Percentiles rank a stretch among this genome's conserved stretches.
These are phyloP conservation scores for Orgyia antiqua DNA, from an alignment of 2,888 invertebrate genomes.

Conservation along the genomic window DNA sequence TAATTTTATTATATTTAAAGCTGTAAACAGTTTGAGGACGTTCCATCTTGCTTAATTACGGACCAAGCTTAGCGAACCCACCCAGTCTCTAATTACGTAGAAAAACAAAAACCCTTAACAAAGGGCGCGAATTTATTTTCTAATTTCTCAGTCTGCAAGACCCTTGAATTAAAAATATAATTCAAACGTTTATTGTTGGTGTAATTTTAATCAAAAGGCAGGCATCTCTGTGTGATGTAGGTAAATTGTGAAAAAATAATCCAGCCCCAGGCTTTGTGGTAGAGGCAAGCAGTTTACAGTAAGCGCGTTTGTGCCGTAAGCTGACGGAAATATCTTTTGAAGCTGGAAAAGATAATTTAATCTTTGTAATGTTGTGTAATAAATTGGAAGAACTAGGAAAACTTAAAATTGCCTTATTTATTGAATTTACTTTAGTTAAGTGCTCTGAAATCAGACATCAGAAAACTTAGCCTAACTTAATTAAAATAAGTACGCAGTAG, in stretches of 20 bases:
- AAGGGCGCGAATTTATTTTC: constrained; percentile 58
- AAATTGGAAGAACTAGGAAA: no score
- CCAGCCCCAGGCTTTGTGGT: constrained; percentile 1
- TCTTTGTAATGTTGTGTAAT: no score
- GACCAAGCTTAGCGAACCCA: constrained; percentile 44
- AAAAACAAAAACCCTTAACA: constrained; percentile 66
- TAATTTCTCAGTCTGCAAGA: constrained; percentile 54
- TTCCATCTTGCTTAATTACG: constrained; percentile 69
- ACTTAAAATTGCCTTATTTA: no score
- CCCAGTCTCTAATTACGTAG: constrained; percentile 65
- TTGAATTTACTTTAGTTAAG: no score
- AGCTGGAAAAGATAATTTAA: neutral
- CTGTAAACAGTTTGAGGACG: constrained; percentile 48
- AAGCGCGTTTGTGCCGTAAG: neutral
- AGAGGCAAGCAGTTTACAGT: constrained; percentile 1
- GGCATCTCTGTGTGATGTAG: constrained; percentile 20
- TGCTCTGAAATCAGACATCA: no score
- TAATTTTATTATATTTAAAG: constrained; percentile 58
- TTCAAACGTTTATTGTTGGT: constrained; percentile 44
- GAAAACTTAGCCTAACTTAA: no score
- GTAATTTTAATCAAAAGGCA: constrained; percentile 42
- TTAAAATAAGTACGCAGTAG: no score
- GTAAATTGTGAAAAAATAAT: constrained; percentile 14
- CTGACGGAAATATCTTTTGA: constrained; percentile 4
- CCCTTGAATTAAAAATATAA: constrained; percentile 57